These are phyloP conservation scores for Drosophila prosaltans DNA, from an alignment of 1,140 invertebrate species.

Conservation along the genomic window DNA sequence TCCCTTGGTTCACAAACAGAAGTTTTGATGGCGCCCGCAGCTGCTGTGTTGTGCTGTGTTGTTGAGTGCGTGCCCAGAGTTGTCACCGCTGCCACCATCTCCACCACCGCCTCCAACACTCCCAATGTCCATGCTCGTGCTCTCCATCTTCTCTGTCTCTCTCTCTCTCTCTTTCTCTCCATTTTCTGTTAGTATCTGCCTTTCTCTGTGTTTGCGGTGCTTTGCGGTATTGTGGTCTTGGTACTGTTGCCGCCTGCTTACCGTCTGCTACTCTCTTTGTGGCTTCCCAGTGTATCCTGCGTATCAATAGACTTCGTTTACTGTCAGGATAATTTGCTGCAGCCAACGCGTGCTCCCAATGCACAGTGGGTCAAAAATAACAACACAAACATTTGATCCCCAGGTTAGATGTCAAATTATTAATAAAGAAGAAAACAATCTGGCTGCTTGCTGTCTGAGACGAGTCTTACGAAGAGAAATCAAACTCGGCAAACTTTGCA, in stretches of 20 bases:
- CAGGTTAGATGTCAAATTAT: constrained; percentile 4
- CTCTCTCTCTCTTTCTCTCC: background rate
- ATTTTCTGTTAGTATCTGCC: constrained; percentile 3
- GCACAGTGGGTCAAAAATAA: constrained; percentile 37
- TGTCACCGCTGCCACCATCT: constrained; percentile 29
- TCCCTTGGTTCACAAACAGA: constrained; percentile 55
- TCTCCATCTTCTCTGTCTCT: background rate
- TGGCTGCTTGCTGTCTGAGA: background rate
- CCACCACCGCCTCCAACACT: constrained; percentile 6
- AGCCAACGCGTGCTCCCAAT: constrained; percentile 19
- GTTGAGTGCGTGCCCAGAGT: constrained; percentile 47
- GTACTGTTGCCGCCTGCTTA: constrained; percentile 20
- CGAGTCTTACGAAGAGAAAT: background rate
- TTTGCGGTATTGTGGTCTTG: constrained; percentile 56
- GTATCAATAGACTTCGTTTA: constrained; percentile 66
- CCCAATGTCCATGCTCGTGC: constrained; percentile 3
- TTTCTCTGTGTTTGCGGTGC: constrained; percentile 31
- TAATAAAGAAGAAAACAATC: background rate
- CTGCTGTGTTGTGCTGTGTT: constrained; percentile 40
- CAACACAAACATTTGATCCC: background rate
- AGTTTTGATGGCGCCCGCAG: constrained; percentile 73
- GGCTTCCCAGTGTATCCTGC: constrained; percentile 37
- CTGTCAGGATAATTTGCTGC: constrained; percentile 48
- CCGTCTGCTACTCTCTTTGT: constrained; percentile 36
- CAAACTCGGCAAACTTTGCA: background rate